Evolutionary conservation across 2,113 vertebrate genomes (phyloP).

Genomic region (Prunella fulvescens): DNA sequence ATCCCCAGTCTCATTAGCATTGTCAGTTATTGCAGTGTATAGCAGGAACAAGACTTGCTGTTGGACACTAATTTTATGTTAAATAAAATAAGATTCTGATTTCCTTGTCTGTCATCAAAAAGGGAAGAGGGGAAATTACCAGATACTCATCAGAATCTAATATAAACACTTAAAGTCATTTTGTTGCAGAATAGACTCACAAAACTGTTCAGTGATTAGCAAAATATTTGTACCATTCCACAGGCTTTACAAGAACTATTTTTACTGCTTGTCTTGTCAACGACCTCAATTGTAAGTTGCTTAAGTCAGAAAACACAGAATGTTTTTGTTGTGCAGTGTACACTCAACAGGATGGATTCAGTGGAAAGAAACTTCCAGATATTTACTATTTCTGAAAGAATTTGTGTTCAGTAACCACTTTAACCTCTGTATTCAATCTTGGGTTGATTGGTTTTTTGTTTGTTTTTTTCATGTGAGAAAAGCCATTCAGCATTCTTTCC

Average conservation of each 20-base stretch:
- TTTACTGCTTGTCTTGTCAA: background rate
- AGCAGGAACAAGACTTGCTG: background rate
- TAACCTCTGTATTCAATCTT: background rate
- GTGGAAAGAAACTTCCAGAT: background rate
- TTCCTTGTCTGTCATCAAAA: background rate
- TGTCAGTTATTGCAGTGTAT: background rate
- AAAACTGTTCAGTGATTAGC: background rate
- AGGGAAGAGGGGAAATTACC: background rate
- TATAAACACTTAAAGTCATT: background rate
- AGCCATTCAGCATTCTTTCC: slow-evolving; percentile 2
- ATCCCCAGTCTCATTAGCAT: background rate
- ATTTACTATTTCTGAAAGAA: slow-evolving; percentile 1
- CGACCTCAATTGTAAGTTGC: background rate
- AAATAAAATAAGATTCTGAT: background rate
- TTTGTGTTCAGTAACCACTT: background rate
- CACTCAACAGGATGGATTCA: background rate
- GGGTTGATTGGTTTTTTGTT: background rate
- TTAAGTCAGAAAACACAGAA: slow-evolving; percentile 1
- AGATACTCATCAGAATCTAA: background rate
- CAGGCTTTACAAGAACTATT: background rate
- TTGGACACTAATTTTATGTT: background rate
- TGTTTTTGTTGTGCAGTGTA: background rate
- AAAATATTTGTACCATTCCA: background rate
- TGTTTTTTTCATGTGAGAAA: background rate
- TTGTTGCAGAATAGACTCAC: background rate